These are phyloP conservation scores for Panagrolaimus sp. DNA, from an alignment of 1,140 invertebrate genomes.

Conservation along the genomic window DNA sequence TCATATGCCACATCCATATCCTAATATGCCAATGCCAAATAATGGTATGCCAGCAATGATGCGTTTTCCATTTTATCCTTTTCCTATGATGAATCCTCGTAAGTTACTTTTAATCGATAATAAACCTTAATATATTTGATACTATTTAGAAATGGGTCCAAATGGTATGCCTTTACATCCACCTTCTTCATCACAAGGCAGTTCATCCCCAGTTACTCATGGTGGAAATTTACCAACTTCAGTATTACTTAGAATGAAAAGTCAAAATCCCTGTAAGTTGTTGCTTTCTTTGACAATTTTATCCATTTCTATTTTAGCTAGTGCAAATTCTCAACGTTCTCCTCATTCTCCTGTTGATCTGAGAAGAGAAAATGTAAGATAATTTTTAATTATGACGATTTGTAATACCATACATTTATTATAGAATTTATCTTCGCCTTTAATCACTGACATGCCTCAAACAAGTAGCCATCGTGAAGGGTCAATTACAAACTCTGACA, in stretches of 20 bases:
- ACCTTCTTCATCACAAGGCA: not conserved
- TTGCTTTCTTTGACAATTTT: too few species aligned
- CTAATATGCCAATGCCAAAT: not conserved
- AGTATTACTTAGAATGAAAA: not conserved
- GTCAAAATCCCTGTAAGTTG: too few species aligned
- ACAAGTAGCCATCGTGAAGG: too few species aligned
- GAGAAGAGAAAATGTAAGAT: too few species aligned
- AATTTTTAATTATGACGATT: too few species aligned
- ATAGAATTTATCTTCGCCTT: too few species aligned
- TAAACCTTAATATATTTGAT: not conserved
- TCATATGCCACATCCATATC: not conserved
- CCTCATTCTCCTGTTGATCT: too few species aligned
- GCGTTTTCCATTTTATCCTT: not conserved
- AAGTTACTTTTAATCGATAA: not conserved
- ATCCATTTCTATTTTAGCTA: too few species aligned
- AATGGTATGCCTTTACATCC: not conserved
- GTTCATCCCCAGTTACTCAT: not conserved
- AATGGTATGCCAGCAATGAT: not conserved
- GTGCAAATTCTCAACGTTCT: too few species aligned
- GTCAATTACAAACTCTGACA: too few species aligned
- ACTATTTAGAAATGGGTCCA: not conserved
- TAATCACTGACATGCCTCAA: too few species aligned
- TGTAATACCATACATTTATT: too few species aligned
- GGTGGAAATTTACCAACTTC: slow-evolving; percentile 8
- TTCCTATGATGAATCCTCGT: not conserved